Evolutionary conservation across 2,888 invertebrate species (phyloP).

Genomic region (Cephonodes hylas): DNA sequence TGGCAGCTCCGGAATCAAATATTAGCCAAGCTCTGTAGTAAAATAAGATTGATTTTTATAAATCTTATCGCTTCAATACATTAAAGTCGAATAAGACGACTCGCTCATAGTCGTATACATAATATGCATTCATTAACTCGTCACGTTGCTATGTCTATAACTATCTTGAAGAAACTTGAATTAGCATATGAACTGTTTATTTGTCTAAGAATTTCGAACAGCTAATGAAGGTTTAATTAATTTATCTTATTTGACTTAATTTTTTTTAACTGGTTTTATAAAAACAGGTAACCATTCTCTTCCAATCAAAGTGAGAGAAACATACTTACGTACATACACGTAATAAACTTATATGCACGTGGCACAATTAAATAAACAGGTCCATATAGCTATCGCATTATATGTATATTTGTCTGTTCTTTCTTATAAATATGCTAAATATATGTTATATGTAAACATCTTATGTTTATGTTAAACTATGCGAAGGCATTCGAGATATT

Average conservation of each 20-base stretch:
- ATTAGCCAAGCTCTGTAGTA: background rate
- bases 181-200: slow-evolving; percentile 1
- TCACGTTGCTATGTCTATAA: background rate
- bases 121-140: slow-evolving; percentile 3
- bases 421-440: too few species aligned
- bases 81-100: background rate
- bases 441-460: too few species aligned
- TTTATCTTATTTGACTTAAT: background rate
- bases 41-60: background rate
- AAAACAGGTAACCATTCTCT: too few species aligned
- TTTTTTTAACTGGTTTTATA: too few species aligned
- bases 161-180: background rate
- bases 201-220: background rate
- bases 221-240: background rate
- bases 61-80: background rate
- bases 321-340: too few species aligned
- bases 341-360: too few species aligned
- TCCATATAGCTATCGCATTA: too few species aligned
- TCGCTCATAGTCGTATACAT: background rate
- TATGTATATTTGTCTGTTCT: too few species aligned
- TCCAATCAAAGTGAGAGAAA: too few species aligned
- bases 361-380: too few species aligned
- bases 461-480: background rate
- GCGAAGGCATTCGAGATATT: background rate
- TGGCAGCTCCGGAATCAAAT: background rate